Conservation (phyloP, 2,888 invertebrate species). For the Dasypogon diadema region DNA sequence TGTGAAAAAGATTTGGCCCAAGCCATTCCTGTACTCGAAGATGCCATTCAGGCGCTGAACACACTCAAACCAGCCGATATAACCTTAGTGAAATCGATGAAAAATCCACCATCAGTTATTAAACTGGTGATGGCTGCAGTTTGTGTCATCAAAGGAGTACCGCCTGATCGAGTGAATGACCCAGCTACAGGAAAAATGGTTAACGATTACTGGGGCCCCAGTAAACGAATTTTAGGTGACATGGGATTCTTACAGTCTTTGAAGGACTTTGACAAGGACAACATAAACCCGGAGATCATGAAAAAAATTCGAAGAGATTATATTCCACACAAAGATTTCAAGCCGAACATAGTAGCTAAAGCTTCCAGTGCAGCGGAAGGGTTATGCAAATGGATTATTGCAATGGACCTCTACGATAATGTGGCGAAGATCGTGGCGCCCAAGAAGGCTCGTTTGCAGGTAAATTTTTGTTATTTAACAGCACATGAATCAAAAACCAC, state of each 20-base stretch:
- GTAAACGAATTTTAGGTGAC: conserved; percentile 88
- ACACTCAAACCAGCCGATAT: conserved; percentile 90
- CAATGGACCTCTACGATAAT: conserved; percentile 94
- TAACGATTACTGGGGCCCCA: conserved; percentile 95
- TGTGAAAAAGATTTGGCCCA: conserved; percentile 91
- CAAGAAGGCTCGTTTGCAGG: conserved; percentile 88
- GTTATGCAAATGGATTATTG: conserved; percentile 94
- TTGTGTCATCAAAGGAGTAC: conserved; percentile 91
- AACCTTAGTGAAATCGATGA: conserved; percentile 95
- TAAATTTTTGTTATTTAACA: no score
- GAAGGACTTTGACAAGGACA: conserved; percentile 90
- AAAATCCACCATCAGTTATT: conserved; percentile 92
- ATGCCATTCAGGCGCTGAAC: conserved; percentile 87
- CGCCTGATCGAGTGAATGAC: conserved; percentile 88
- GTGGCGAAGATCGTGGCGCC: conserved; percentile 94
- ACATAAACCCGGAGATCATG: conserved; percentile 86
- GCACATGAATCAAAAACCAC: no score
- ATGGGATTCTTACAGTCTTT: conserved; percentile 91
- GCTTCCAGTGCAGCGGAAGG: conserved; percentile 93
- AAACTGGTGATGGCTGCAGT: conserved; percentile 95
- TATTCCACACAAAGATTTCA: conserved; percentile 86
- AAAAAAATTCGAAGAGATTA: conserved; percentile 86
- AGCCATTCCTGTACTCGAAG: conserved; percentile 90
- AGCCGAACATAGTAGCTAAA: conserved; percentile 88
- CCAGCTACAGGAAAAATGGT: conserved; percentile 85